Base-by-base conservation (phyloP, 2,888 invertebrate species). In the Lissonota sp. region DNA sequence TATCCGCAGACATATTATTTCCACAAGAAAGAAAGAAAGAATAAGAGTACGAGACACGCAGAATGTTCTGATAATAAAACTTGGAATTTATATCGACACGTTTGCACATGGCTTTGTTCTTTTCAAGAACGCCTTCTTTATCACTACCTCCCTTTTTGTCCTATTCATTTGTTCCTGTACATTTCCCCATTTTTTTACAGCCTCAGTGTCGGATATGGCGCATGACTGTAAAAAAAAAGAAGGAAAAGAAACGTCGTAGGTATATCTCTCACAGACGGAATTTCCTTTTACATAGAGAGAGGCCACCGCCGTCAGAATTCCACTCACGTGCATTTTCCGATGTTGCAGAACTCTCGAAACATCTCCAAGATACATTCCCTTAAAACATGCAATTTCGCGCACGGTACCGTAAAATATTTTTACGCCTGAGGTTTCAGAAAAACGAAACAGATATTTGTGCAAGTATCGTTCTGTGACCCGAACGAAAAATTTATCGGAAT, bases 21-120 rank as follows among this genome's bases (percentile, higher is more conserved):
- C 7, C 44, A 51, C 16, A 40, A 26, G 39, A 16, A 5, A 53
- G n/a, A 70, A 4, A 39, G 39, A 12, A 8, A 53, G 7, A 51
- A n/a, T 0, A 16, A n/a, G n/a, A n/a, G n/a, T n/a, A n/a, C 42
- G 40, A 37, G 39, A 70, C 4, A 70, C 12, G 1, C n/a, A 55
- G 26, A 49, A 49, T 46, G 58, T 14, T 39, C 14, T 37, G 60
- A 76, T 77, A 63, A 76, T 76, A 80, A 80, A 80, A 73, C 62
- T 72, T 76, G 76, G 76, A 80, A 80, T 80, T 80, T 76, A 80
- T 72, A 80, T 80, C 72, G 76, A 72, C 55, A 55, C 67, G 55
- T 76, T 76, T 72, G 63, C 51, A 69, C 80, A 72, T 60, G 69
- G 14, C 26, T 63, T 49, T 6, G 8, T 42, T 16, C 51, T 57